phyloP scores from a whole-genome alignment of 2,113 vertebrate species.

The Mus pahari region DNA sequence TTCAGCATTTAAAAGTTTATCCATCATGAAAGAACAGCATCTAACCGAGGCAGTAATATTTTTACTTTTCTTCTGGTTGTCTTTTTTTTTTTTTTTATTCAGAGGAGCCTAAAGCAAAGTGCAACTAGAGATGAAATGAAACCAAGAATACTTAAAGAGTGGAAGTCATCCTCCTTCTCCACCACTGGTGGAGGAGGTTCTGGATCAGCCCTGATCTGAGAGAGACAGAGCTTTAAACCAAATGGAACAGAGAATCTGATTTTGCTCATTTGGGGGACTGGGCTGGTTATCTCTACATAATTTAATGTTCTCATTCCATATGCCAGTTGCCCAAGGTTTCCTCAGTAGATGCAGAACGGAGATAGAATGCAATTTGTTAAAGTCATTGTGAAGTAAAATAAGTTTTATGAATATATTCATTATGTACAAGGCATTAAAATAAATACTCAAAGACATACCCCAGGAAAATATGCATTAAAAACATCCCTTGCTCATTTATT shows the following conservation, averaged over 20 bases:
- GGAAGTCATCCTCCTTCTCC: not conserved
- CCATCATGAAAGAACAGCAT: not conserved
- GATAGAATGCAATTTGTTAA: not conserved
- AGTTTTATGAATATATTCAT: not conserved
- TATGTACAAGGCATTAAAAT: slow-evolving; percentile 25
- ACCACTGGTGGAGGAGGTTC: not conserved
- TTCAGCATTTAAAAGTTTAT: not conserved
- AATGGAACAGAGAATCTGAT: not conserved
- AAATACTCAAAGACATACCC: not conserved
- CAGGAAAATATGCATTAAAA: not conserved
- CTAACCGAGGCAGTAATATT: not conserved
- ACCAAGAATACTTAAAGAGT: not conserved
- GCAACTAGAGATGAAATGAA: not conserved
- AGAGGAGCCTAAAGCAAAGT: not conserved
- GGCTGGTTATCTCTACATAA: not conserved
- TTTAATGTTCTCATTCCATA: not conserved
- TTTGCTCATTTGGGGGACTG: not conserved
- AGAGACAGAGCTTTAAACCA: not conserved
- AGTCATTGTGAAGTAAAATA: not conserved
- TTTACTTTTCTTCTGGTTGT: not conserved
- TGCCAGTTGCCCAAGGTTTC: not conserved
- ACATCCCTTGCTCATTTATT: not conserved
- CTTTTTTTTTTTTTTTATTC: not conserved
- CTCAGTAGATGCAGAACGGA: not conserved
- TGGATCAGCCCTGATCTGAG: not conserved